phyloP scores from a whole-genome alignment of 2,888 invertebrate genomes.

The Eupithecia subfuscata region DNA sequence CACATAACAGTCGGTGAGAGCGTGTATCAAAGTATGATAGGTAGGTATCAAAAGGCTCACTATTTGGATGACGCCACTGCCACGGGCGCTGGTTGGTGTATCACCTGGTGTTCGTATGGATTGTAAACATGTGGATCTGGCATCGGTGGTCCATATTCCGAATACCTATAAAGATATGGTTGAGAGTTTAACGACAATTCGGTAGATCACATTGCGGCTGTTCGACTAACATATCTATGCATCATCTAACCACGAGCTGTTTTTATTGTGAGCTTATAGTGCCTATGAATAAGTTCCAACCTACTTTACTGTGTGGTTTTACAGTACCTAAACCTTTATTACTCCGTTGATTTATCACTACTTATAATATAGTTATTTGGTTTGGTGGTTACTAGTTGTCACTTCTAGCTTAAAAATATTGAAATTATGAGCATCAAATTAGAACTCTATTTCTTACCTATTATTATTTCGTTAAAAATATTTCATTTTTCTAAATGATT shows the following conservation, averaged over 20 bases:
- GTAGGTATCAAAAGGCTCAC: conserved; percentile 59
- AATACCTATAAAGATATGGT: conserved; percentile 56
- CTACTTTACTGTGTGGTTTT: background rate
- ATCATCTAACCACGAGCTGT: background rate
- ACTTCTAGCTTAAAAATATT: background rate
- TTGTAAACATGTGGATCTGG: conserved; percentile 71
- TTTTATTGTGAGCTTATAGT: background rate
- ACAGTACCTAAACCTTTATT: background rate
- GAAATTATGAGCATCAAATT: background rate
- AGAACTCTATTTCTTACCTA: background rate
- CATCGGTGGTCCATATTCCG: conserved; percentile 64
- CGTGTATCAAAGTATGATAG: background rate
- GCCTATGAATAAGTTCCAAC: background rate
- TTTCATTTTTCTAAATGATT: background rate
- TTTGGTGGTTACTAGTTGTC: background rate
- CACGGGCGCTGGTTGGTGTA: conserved; percentile 48
- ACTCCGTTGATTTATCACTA: background rate
- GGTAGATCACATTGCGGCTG: background rate
- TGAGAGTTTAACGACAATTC: background rate
- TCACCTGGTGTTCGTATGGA: conserved; percentile 65
- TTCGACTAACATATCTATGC: background rate
- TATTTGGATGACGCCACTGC: conserved; percentile 65
- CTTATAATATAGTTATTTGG: background rate
- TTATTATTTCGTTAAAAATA: background rate
- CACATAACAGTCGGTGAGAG: background rate